Evolutionary conservation across 2,888 invertebrate species (phyloP), one percentile per base, ranked within the genome.

Genomic region (Spodoptera littoralis): DNA sequence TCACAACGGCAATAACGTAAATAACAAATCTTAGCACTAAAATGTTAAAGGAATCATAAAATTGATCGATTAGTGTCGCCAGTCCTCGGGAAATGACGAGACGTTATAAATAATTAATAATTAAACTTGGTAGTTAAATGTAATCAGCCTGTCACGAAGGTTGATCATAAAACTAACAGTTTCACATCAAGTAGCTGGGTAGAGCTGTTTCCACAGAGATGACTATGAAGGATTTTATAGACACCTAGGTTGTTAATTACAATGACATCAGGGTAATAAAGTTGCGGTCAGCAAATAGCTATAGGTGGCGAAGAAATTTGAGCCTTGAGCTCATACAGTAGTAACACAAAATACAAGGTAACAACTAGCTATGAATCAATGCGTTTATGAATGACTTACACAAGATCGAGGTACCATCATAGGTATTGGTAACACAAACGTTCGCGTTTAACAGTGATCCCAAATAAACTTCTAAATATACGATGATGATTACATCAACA

Each of bases 381-480:
- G 51, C 46, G 56, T 54, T 58, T 54, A 65, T 67, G 66, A 78
- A 77, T 79, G 77, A 79, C 58, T 77, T 77, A 77, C 57, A 61
- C 65, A 75, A 75, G 73, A 63, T 67, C 51, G 58, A 50, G 13
- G 30, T 70, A 47, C 44, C 36, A 9, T 36, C 36, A 36, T 36
- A 36, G 36, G 56, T 55, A 66, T 66, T 73, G 46, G 47, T 61
- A 51, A 57, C 54, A 61, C 64, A 60, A 60, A 65, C 59, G 63
- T 61, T 54, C 18, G n/a, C 66, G 47, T 62, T 65, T 44, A 42
- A 66, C 59, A 58, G 63, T 64, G 57, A 69, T 70, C 52, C 30
- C 60, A 69, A 73, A 78, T 72, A 70, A 61, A 67, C 62, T 60
- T 73, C 65, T 65, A 69, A 62, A 78, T 60, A 72, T 76, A 76